phyloP scores from a whole-genome alignment of 2,888 invertebrate genomes.

The Lydus trimaculatus region DNA sequence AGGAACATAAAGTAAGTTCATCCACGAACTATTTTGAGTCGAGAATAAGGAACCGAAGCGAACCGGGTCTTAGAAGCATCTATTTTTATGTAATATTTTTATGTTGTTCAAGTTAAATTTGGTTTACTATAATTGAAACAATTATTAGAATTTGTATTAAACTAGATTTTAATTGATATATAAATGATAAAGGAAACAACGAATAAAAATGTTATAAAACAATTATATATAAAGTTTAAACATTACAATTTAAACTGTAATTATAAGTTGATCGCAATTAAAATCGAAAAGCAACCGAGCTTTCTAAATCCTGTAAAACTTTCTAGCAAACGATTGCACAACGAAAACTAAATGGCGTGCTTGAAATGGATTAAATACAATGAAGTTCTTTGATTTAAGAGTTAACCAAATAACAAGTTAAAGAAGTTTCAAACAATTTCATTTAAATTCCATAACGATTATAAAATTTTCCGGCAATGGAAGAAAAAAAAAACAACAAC shows the following conservation, averaged over 20 bases:
- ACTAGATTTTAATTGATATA: background rate
- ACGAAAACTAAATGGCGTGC: slow-evolving; percentile 30
- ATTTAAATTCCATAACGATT: background rate
- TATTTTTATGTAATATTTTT: no score
- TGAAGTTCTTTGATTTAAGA: slow-evolving; percentile 17
- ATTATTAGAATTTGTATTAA: no score
- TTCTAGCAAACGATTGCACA: slow-evolving; percentile 45
- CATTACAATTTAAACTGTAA: slow-evolving; percentile 49
- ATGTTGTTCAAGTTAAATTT: no score
- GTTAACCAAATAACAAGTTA: slow-evolving; percentile 14
- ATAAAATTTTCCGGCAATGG: background rate
- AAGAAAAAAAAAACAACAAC: background rate
- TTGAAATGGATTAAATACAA: slow-evolving; percentile 23
- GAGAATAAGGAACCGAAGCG: no score
- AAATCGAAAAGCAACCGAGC: slow-evolving; percentile 49
- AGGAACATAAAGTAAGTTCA: no score
- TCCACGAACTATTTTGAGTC: no score
- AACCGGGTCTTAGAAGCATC: no score
- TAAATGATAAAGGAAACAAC: background rate
- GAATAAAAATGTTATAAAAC: background rate
- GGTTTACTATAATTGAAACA: no score
- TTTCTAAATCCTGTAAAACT: slow-evolving; percentile 38
- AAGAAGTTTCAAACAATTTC: slow-evolving; percentile 11
- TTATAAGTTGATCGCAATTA: slow-evolving; percentile 57
- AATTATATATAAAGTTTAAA: background rate